These are phyloP conservation scores for Lamellibrachia columna DNA, from an alignment of 2,888 invertebrate genomes.

Conservation along the genomic window DNA sequence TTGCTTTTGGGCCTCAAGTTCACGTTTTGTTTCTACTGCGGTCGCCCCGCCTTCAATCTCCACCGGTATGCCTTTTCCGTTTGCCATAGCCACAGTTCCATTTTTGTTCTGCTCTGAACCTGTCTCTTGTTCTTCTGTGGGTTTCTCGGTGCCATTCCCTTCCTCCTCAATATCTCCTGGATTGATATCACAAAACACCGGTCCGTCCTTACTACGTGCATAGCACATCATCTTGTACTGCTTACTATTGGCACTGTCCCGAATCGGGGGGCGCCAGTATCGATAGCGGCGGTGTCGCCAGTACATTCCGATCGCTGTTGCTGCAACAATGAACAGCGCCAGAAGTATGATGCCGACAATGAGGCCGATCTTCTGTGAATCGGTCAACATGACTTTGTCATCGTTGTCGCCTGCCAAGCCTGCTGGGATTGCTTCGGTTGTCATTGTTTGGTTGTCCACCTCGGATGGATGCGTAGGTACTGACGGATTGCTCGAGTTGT, in stretches of 20 bases:
- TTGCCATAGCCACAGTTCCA: background rate
- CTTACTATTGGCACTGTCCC: background rate
- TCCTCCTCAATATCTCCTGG: background rate
- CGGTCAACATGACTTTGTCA: background rate
- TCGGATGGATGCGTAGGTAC: background rate
- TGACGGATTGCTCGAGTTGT: background rate
- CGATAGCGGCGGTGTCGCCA: constrained; percentile 29
- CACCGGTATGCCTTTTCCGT: background rate
- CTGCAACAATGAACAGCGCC: constrained; percentile 20
- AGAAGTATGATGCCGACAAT: constrained; percentile 24
- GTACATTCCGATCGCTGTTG: constrained; percentile 21
- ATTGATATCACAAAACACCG: background rate
- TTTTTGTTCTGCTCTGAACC: background rate
- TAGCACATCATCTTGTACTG: constrained; percentile 6
- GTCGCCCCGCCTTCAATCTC: background rate
- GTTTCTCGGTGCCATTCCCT: background rate
- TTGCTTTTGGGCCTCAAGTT: background rate
- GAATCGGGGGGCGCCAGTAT: constrained; percentile 29
- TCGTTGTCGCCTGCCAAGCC: background rate
- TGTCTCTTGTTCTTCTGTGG: background rate
- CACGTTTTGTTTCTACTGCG: background rate
- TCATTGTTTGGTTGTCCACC: background rate
- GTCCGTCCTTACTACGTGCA: background rate
- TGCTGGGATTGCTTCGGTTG: background rate
- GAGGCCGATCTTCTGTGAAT: background rate